Base-by-base conservation (phyloP, 2,113 vertebrate species). In the Pomatorhinus ruficollis region DNA sequence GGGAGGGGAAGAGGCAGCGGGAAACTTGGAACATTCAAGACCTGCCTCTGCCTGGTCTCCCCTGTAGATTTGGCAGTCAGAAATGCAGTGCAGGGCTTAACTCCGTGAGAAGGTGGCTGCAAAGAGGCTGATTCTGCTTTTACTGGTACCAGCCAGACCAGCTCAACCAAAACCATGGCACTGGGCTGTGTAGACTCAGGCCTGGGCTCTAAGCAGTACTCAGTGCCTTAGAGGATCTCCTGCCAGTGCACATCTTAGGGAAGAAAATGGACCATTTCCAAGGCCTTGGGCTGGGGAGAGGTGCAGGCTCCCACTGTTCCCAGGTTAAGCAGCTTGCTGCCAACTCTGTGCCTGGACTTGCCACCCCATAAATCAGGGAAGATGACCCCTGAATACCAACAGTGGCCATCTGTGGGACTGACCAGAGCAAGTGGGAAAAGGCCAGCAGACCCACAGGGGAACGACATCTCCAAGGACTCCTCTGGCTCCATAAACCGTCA, bases 1-100 rank as follows among this genome's bases (percentile, higher is more conserved):
- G 0, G 40, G 42, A 60, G 37, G 12, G 1, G 37, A 42, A 33
- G 37, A 83, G 44, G 70, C 24, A 78, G 84, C 0, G 0, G 45
- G 53, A 65, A 80, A 64, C 40, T 19, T 33, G 50, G 85, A 76
- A 77, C 44, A 54, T n/a, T 37, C 83, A 91, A 44, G 50, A 37
- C 64, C 53, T 80, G 72, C 22, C 45, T 80, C 50, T 12, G 2
- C 79, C 63, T 54, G 4, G 4, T n/a, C 68, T 77, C 30, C 64
- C 59, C 63, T 28, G 17, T 0, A 75, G 74, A 85, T 79, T 0
- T 2, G 5, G 39, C 69, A 54, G 61, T 52, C 63, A 83, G 57
- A 69, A 88, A 44, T 9, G 27, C 63, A 57, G 3, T 3, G 49
- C 15, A 22, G 49, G 57, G 79, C 37, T 85, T 13, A 72, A 65